Conservation (phyloP, 2,888 invertebrate genomes). For the Halocaridina rubra region DNA sequence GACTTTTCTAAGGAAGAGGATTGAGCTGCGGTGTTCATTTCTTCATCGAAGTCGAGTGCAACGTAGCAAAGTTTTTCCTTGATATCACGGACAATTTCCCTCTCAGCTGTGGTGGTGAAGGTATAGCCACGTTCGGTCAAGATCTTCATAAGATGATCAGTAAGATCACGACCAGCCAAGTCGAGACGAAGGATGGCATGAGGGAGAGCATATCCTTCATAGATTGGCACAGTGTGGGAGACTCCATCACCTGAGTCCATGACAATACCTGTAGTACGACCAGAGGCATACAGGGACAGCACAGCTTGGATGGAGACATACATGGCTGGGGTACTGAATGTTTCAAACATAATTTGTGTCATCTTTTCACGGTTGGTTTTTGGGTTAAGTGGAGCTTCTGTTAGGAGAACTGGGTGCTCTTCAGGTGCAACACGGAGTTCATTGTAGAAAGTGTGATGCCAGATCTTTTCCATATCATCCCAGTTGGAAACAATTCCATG, state of each 20-base stretch:
- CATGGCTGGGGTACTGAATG: slow-evolving; percentile 70
- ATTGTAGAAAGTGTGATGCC: background rate
- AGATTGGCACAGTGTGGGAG: slow-evolving; percentile 50
- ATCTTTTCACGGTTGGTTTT: background rate
- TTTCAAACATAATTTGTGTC: background rate
- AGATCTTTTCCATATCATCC: background rate
- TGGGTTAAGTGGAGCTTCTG: background rate
- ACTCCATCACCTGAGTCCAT: slow-evolving; percentile 58
- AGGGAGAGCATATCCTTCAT: slow-evolving; percentile 76
- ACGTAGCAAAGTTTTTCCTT: slow-evolving; percentile 63
- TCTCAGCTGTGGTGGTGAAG: slow-evolving; percentile 58
- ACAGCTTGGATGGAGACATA: slow-evolving; percentile 73
- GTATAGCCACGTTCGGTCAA: slow-evolving; percentile 75
- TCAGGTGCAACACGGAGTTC: background rate
- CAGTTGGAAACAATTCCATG: background rate
- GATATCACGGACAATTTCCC: slow-evolving; percentile 62
- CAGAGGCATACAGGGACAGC: slow-evolving; percentile 70
- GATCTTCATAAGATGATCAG: slow-evolving; percentile 97
- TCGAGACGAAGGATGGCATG: slow-evolving; percentile 96
- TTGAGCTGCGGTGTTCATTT: slow-evolving; percentile 4
- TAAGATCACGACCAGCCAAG: slow-evolving; percentile 94
- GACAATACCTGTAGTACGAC: slow-evolving; percentile 65
- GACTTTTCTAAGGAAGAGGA: slow-evolving; percentile 45
- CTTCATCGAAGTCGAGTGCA: slow-evolving; percentile 48
- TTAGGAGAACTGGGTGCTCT: background rate